A percentile compares a stretch with the other conserved stretches of the same genome.
These are phyloP conservation scores for Sternarchorhynchus goeldii DNA, from an alignment of 2,797 vertebrate genomes.

Conservation along the genomic window DNA sequence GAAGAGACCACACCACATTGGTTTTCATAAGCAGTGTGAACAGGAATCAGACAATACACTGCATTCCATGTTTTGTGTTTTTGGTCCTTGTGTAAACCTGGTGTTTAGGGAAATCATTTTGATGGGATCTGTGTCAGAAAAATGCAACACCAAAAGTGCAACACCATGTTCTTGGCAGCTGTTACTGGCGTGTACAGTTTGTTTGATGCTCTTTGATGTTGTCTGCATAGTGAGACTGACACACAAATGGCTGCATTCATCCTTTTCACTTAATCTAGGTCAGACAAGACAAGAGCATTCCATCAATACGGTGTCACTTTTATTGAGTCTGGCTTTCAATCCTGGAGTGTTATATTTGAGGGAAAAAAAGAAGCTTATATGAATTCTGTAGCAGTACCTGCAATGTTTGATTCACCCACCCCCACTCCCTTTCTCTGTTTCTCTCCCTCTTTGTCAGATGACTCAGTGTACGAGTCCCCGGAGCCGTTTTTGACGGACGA, in stretches of 20 bases:
- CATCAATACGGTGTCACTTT: conserved; percentile 28
- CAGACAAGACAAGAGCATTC: conserved; percentile 39
- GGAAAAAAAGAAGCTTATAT: neutral
- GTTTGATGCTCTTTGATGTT: conserved; percentile 26
- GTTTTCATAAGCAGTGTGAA: conserved; percentile 12
- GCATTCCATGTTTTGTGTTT: neutral
- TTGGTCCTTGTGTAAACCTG: neutral
- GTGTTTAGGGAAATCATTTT: neutral
- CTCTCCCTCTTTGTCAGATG: conserved; percentile 65
- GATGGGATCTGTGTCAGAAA: neutral
- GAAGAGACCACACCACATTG: neutral
- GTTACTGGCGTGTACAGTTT: neutral
- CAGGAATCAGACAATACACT: neutral
- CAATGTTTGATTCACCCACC: neutral
- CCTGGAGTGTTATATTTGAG: conserved; percentile 25
- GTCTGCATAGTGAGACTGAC: conserved; percentile 37
- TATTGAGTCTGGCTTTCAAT: conserved; percentile 21
- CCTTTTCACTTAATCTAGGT: conserved; percentile 44
- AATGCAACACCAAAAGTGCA: too few relatives aligned
- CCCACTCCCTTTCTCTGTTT: neutral
- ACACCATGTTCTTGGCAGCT: conserved; percentile 6
- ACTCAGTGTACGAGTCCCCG: conserved; percentile 83
- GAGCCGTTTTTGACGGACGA: conserved; percentile 87
- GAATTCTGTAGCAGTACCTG: neutral
- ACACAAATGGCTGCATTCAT: conserved; percentile 29